Base-by-base conservation (phyloP, 2,797 vertebrate genomes). In the Anas acuta region DNA sequence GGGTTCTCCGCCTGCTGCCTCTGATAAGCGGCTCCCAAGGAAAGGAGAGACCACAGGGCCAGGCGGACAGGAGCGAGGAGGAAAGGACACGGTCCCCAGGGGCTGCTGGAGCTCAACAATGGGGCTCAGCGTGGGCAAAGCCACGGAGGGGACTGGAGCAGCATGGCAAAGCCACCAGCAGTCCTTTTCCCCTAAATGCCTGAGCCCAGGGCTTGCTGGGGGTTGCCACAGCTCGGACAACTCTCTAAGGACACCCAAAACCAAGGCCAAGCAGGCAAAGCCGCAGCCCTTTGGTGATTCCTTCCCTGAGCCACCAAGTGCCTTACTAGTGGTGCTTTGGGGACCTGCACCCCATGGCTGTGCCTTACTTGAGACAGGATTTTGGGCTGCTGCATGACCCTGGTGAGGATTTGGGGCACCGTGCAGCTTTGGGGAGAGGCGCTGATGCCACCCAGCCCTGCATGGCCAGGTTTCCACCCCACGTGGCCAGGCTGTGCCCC, bases 1-100 rank as follows among this genome's bases (percentile, higher is more conserved):
- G 16, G 16, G 33, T 45, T 67, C 75, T 84, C 81, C 71, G 79
- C 23, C 65, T 89, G 75, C 45, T 15, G 11, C 47, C 2, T 1
- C 56, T 75, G 87, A 93, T 90, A 96, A 96, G 57, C n/a, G 73
- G 71, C 32, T 94, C 30, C 32, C 26, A 60, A 84, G 32, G 25
- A 73, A 43, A 84, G 60, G 10, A 79, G 0, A 1, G 74, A 76
- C 43, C 56, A 76, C 60, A 93, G 54, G 9, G 73, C 45, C 13
- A 43, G 89, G 69, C 17, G 51, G 74, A 79, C 0, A 5, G 47
- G 41, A 75, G 87, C 16, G 18, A 83, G 25, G 12, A 93, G 56
- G 67, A 87, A 74, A 87, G 35, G 28, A 74, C 21, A 17, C 32
- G 57, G 77, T 79, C 22, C 30, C 9, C 8, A 8, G 56, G 39